Percentiles rank a stretch among this genome's conserved stretches.
Conservation (phyloP, 1,140 invertebrate species). For the Fopius arisanus region DNA sequence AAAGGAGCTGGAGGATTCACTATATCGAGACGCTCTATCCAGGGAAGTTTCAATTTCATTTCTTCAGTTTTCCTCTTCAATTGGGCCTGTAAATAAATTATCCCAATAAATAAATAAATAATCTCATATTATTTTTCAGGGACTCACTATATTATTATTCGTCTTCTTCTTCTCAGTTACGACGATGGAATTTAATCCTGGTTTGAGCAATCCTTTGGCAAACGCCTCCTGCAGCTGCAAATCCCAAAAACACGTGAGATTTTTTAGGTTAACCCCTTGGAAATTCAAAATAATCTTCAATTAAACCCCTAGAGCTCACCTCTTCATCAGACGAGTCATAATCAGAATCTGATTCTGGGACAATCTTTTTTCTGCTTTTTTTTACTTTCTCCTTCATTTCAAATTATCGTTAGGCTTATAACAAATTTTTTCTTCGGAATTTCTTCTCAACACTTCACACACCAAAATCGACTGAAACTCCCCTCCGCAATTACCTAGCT, state of each 20-base stretch:
- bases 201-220: conserved; percentile 79
- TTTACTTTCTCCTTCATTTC: not conserved
- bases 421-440: too few species aligned
- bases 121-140: conserved; percentile 18
- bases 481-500: too few species aligned
- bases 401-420: too few species aligned
- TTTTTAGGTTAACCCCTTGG: conserved; percentile 21
- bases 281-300: conserved; percentile 18
- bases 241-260: conserved; percentile 20
- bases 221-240: conserved; percentile 85
- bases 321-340: conserved; percentile 60
- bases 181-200: conserved; percentile 79
- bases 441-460: too few species aligned
- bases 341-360: conserved; percentile 53
- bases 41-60: conserved; percentile 77
- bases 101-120: conserved; percentile 23
- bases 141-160: conserved; percentile 74
- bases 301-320: conserved; percentile 52
- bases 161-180: conserved; percentile 67
- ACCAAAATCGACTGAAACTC: too few species aligned
- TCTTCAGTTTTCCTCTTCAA: conserved; percentile 77
- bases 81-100: conserved; percentile 38
- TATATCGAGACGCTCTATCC: conserved; percentile 87
- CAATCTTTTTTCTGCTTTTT: not conserved
- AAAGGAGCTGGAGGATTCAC: conserved; percentile 78